Base-by-base conservation (phyloP, 2,888 invertebrate genomes). In the Zygaena filipendulae region DNA sequence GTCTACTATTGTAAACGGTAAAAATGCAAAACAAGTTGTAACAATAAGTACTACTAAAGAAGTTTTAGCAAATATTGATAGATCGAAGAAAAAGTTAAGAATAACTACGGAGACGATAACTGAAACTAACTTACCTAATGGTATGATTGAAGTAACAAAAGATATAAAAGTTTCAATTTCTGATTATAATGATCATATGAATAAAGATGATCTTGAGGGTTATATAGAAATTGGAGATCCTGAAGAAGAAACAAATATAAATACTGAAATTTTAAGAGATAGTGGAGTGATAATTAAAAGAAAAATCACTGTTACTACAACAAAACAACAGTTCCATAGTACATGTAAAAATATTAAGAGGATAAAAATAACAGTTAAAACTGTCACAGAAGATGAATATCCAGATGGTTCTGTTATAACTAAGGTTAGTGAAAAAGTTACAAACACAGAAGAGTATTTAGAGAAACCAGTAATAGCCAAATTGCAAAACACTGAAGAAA, bases 361-460 rank as follows among this genome's bases (percentile, higher is more conserved):
- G 43, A 60, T 51, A 8, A 67, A 70, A 50, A 69, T 56, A 4
- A 67, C 49, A 2, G 47, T 59, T 0, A 66, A 49, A 42, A 72
- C 63, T 3, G 38, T 61, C 1, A 49, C 53, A 27, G 72, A 71
- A 56, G 77, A 80, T 44, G 66, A 66, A 48, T 52, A 70, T 35
- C 69, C 70, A 5, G 72, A 77, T 52, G 71, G 75, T 2, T 62
- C 71, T 10, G 38, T 70, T 2, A 52, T 64, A 8, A 68, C 61
- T 14, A 72, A 68, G 43, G 72, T 66, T 3, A 70, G 56, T 43
- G 72, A 74, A 55, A 75, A 67, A 39, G 52, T 68, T 20, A 63
- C 68, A 9, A 40, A 69, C 2, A 12, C 52, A 8, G 75, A 79
- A 44, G 59, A 69, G 40, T 38, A 27, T 29, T 25, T 61, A 7